A percentile compares a stretch with the other conserved stretches of the same genome.
Conservation (phyloP, 2,888 invertebrate species). For the Caenorhabditis sp. region DNA sequence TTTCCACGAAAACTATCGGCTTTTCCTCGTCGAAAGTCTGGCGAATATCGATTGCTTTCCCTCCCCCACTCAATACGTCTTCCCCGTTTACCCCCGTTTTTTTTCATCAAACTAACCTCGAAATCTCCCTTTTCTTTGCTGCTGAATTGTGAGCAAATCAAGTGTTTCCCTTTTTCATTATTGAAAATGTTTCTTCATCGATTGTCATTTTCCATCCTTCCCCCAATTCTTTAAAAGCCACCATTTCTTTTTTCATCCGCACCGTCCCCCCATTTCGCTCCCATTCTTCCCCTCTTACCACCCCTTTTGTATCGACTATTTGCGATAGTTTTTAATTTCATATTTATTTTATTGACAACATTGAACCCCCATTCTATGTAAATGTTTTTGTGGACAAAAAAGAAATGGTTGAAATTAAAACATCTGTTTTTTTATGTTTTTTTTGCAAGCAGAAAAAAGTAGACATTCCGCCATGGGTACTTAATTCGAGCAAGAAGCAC, state of each 20-base stretch:
- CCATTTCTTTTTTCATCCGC: constrained; percentile 29
- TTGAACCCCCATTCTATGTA: constrained; percentile 66
- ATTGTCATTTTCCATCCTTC: constrained; percentile 24
- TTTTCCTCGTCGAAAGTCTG: constrained; percentile 26
- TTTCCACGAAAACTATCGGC: constrained; percentile 52
- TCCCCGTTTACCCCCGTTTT: constrained; percentile 19
- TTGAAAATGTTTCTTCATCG: constrained; percentile 34
- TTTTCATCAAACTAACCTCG: constrained; percentile 50
- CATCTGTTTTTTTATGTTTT: background rate
- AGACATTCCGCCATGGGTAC: too few relatives aligned
- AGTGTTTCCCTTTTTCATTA: constrained; percentile 30
- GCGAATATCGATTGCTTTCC: constrained; percentile 42
- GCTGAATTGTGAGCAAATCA: constrained; percentile 27
- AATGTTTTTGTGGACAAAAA: constrained; percentile 66
- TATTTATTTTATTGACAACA: constrained; percentile 63
- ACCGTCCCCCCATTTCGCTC: constrained; percentile 6
- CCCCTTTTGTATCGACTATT: constrained; percentile 50
- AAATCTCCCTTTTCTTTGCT: constrained; percentile 31
- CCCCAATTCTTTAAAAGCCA: constrained; percentile 23
- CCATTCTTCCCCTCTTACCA: constrained; percentile 16
- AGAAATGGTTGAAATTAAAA: constrained; percentile 60
- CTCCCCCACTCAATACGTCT: constrained; percentile 17
- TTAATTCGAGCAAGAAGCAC: constrained; percentile 8
- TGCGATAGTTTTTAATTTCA: constrained; percentile 68
- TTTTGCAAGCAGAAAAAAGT: background rate